Base-by-base conservation (phyloP, 2,888 invertebrate species). In the Habroteleia sp. region DNA sequence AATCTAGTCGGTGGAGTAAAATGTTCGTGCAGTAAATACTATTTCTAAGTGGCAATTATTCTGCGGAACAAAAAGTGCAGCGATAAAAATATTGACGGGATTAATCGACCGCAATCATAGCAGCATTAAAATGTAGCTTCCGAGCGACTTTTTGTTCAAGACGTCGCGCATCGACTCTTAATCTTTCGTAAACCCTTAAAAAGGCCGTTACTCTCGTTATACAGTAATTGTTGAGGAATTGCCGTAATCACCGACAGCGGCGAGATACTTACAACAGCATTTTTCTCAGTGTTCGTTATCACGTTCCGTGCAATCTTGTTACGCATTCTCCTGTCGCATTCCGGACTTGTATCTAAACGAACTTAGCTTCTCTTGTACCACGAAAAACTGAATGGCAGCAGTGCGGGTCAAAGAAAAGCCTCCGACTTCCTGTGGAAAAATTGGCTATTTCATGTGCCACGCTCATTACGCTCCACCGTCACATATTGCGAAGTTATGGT, bases 301-400 rank as follows among this genome's bases (percentile, higher is more conserved):
- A 74, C 74, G 74, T 74, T 74, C 74, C 69, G 65, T 37, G 63
- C 74, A 58, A 74, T 74, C 74, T 74, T 74, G 63, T 74, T 74
- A 69, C 74, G 62, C 68, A 74, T 74, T 69, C 74, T 52, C 39
- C 63, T 65, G 69, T 63, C 69, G 69, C 69, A 74, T 74, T 74
- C 74, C 68, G 54, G 71, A 62, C 46, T n/a, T 25, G 41, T 17
- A 56, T 60, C 62, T 74, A 68, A 62, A 60, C 66, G 73, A 46
- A 25, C 41, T 50, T 8, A 23, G 63, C 27, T 35, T 16, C 37
- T 48, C 35, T 23, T 17, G 58, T 46, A 10, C 56, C 54, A 42
- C 54, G 74, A 74, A 74, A 74, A 74, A 74, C 65, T 46, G 20
- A 71, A 71, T 50, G 68, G 16, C 66, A 56, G 16, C 46, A n/a